phyloP scores from a whole-genome alignment of 1,140 invertebrate genomes.

The Stegodyphus mimosarum region DNA sequence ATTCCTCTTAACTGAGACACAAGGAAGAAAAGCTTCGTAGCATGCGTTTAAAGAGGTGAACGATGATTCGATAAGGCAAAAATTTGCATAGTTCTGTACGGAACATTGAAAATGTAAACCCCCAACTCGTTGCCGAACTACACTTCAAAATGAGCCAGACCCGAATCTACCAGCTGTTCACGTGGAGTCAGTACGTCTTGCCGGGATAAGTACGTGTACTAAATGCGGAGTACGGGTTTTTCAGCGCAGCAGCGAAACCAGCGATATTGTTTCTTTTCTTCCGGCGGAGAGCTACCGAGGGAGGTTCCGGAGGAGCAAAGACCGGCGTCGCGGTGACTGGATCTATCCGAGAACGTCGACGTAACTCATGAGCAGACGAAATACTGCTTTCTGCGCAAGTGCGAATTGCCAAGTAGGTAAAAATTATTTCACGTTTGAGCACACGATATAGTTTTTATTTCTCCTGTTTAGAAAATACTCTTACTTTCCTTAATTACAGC shows the following conservation, averaged over 20 bases:
- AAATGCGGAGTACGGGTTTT: conserved; percentile 58
- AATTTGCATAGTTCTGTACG: conserved; percentile 55
- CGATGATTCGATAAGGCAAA: conserved; percentile 46
- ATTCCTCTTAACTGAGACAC: background rate
- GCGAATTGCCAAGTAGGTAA: conserved; percentile 41
- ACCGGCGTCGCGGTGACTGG: conserved; percentile 54
- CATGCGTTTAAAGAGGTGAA: conserved; percentile 25
- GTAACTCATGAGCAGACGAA: conserved; percentile 56
- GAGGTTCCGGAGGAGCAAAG: conserved; percentile 52
- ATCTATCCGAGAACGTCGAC: conserved; percentile 44
- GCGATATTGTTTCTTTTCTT: conserved; percentile 51
- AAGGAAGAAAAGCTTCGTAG: conserved; percentile 14
- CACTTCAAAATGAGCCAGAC: conserved; percentile 19
- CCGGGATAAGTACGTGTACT: conserved; percentile 60
- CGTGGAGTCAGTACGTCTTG: conserved; percentile 56
- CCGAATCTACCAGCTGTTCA: conserved; percentile 58
- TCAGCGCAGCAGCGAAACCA: conserved; percentile 50
- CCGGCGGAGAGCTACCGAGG: conserved; percentile 48
- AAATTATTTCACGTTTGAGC: conserved; percentile 6
- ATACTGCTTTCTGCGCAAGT: conserved; percentile 50
- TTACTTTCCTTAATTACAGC: too few relatives aligned
- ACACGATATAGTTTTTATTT: background rate
- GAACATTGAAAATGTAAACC: conserved; percentile 17
- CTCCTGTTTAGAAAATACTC: too few relatives aligned
- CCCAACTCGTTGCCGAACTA: conserved; percentile 41